phyloP scores from a whole-genome alignment of 2,797 vertebrate species.

The Botia kubotai region DNA sequence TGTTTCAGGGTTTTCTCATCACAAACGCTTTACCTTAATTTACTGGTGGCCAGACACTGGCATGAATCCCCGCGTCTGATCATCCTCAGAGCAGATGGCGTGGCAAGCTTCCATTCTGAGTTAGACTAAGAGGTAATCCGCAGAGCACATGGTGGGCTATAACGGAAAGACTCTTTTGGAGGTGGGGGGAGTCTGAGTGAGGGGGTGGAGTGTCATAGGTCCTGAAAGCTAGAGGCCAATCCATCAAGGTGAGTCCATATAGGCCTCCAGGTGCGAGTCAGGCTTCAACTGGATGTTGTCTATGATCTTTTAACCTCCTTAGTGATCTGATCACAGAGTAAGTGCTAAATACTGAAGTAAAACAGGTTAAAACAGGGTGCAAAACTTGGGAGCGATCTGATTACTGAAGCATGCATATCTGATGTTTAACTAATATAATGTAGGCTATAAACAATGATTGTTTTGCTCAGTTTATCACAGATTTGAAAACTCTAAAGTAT shows the following conservation, averaged over 20 bases:
- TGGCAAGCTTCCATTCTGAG: constrained; percentile 47
- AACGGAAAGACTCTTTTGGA: constrained; percentile 34
- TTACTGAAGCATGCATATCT: no score
- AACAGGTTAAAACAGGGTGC: not conserved
- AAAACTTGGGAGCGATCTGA: not conserved
- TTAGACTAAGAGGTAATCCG: constrained; percentile 51
- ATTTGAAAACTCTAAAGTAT: no score
- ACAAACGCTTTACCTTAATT: constrained; percentile 51
- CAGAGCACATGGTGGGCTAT: constrained; percentile 46
- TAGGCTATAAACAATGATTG: no score
- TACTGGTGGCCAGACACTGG: constrained; percentile 31
- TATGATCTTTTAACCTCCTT: constrained; percentile 5
- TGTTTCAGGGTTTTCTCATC: constrained; percentile 49
- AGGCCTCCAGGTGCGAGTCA: constrained; percentile 14
- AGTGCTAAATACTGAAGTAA: not conserved
- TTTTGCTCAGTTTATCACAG: no score
- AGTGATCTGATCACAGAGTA: not conserved
- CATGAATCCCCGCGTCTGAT: constrained; percentile 53
- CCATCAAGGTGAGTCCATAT: constrained; percentile 18
- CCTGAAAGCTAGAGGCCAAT: constrained; percentile 12
- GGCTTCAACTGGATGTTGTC: not conserved
- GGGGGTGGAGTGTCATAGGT: not conserved
- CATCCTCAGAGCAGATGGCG: constrained; percentile 70
- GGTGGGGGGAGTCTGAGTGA: constrained; percentile 13
- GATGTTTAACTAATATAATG: no score